Evolutionary conservation across 2,113 vertebrate species (phyloP).

Genomic region (Myotis davidii): DNA sequence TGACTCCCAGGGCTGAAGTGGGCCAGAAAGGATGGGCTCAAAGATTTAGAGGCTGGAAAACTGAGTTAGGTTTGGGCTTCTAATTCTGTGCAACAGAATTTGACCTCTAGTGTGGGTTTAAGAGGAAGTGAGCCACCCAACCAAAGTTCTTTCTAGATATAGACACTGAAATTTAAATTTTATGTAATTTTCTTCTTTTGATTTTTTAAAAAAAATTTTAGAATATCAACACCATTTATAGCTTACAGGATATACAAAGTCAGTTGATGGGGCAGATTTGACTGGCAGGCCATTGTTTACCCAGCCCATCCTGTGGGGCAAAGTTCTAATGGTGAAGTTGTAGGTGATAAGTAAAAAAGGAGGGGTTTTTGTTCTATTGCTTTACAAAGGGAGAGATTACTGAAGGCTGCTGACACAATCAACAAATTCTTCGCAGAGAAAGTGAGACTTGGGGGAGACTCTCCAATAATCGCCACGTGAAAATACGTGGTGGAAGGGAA

Average conservation of each 20-base stretch:
- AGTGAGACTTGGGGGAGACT: not conserved
- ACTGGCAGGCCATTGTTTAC: not conserved
- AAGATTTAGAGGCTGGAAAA: not conserved
- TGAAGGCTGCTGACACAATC: not conserved
- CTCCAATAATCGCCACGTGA: not conserved
- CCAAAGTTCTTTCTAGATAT: not conserved
- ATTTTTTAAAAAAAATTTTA: not conserved
- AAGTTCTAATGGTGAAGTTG: not conserved
- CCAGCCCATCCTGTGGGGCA: not conserved
- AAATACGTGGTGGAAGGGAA: not conserved
- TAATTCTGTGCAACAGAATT: not conserved
- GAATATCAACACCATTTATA: not conserved
- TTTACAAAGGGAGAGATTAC: not conserved
- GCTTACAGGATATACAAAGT: not conserved
- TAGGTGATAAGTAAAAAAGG: not conserved
- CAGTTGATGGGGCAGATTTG: not conserved
- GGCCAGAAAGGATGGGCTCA: not conserved
- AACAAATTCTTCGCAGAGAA: not conserved
- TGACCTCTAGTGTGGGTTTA: not conserved
- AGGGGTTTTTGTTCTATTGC: not conserved
- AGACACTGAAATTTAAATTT: not conserved
- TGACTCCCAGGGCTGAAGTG: not conserved
- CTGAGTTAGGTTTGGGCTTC: not conserved
- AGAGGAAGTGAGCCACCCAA: not conserved
- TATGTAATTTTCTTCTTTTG: not conserved